A percentile compares a stretch with the other conserved stretches of the same genome.
Conservation (phyloP, 2,797 vertebrate genomes). For the Spinus pinus region DNA sequence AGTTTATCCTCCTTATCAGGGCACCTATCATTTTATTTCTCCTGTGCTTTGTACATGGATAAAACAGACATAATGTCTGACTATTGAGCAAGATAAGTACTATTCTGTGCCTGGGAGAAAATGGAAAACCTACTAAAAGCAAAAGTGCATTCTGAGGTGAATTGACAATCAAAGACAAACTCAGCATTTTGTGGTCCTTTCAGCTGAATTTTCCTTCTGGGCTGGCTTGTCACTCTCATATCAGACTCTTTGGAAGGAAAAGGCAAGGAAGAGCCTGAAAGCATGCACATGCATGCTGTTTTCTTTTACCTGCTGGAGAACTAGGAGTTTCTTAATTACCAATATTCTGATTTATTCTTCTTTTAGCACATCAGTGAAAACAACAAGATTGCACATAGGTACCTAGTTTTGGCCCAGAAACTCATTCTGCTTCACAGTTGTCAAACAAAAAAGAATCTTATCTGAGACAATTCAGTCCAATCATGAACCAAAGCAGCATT, state of each 20-base stretch:
- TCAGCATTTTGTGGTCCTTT: conserved; percentile 18
- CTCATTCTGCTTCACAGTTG: background rate
- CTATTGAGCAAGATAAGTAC: background rate
- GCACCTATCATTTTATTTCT: background rate
- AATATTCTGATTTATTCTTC: background rate
- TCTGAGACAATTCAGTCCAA: background rate
- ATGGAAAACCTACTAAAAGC: conserved; percentile 14
- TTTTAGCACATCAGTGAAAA: background rate
- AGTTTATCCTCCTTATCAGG: conserved; percentile 4
- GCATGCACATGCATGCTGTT: background rate
- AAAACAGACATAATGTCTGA: conserved; percentile 1
- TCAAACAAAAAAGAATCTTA: background rate
- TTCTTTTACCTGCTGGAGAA: background rate
- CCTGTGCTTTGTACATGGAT: background rate
- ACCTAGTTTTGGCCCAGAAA: background rate
- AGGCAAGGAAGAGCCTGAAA: background rate
- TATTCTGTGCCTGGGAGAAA: background rate
- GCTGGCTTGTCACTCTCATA: background rate
- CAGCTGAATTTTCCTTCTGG: background rate
- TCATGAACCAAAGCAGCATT: background rate
- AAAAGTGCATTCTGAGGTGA: background rate
- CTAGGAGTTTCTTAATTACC: background rate
- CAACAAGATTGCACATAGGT: background rate
- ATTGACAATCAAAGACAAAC: background rate
- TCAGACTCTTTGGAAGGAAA: background rate